Conservation (phyloP, 2,113 vertebrate genomes). For the Charadrius vociferus region DNA sequence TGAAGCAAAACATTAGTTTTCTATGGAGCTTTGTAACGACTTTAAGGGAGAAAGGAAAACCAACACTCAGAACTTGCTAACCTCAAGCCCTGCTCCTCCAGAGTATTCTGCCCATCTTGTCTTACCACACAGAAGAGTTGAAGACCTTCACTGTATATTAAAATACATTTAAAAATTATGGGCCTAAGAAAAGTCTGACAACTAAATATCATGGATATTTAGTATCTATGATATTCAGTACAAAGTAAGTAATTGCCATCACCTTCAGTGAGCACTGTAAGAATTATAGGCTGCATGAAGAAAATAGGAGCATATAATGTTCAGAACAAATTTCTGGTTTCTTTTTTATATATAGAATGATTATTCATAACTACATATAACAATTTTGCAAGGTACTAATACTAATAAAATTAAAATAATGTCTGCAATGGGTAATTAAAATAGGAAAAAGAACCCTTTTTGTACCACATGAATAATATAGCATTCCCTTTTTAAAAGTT, state of each 20-base stretch:
- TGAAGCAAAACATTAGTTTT: neutral
- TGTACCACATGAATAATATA: neutral
- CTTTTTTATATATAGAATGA: neutral
- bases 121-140: neutral
- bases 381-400: neutral
- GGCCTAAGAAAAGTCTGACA: neutral
- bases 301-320: neutral
- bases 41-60: neutral
- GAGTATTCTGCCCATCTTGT: neutral
- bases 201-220: neutral
- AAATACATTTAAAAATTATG: neutral
- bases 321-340: neutral
- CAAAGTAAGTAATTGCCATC: neutral
- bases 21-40: neutral
- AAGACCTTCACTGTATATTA: neutral
- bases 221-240: neutral
- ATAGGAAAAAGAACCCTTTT: accelerated
- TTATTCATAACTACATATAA: neutral
- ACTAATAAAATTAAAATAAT: neutral
- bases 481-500: neutral
- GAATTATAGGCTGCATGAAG: neutral
- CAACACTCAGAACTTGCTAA: neutral
- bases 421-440: neutral
- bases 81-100: neutral
- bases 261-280: neutral